A percentile compares a stretch with the other conserved stretches of the same genome.
Evolutionary conservation across 2,797 vertebrate genomes (phyloP).

Genomic region (Fundulus diaphanus): DNA sequence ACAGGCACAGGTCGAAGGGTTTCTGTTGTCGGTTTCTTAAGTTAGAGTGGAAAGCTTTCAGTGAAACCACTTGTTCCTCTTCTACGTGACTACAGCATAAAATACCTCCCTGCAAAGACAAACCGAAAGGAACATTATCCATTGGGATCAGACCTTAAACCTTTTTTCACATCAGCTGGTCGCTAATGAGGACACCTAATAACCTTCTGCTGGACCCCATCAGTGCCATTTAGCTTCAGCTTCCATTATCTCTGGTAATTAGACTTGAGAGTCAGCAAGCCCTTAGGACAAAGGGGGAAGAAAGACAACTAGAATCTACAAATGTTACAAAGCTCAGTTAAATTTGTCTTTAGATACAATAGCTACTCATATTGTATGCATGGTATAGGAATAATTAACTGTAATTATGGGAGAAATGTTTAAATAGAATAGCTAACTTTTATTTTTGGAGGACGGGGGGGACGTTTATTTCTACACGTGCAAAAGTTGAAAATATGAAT

Average conservation of each 20-base stretch:
- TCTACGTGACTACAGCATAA: slow-evolving; percentile 5
- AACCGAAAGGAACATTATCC: slow-evolving; percentile 58
- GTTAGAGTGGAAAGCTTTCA: no score
- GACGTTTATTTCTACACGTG: not conserved
- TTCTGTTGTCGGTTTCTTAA: slow-evolving; percentile 17
- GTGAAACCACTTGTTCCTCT: slow-evolving; percentile 16
- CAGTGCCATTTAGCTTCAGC: slow-evolving; percentile 76
- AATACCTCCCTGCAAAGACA: slow-evolving; percentile 49
- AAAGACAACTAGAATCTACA: slow-evolving; percentile 44
- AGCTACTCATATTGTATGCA: not conserved
- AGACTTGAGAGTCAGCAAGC: slow-evolving; percentile 69
- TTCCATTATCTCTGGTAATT: slow-evolving; percentile 82
- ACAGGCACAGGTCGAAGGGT: not conserved
- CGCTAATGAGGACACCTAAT: slow-evolving; percentile 82
- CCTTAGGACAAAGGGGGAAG: slow-evolving; percentile 57
- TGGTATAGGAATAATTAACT: not conserved
- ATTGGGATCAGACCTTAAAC: slow-evolving; percentile 78
- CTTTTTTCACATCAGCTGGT: slow-evolving; percentile 69
- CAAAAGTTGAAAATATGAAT: not conserved
- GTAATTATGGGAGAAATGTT: not conserved
- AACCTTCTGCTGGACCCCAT: slow-evolving; percentile 82
- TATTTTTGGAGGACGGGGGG: no score
- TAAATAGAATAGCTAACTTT: not conserved
- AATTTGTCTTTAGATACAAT: slow-evolving; percentile 34
- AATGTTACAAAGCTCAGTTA: slow-evolving; percentile 51